These are phyloP conservation scores for Sylvietta virens DNA, from an alignment of 2,113 vertebrate genomes.

Conservation along the genomic window DNA sequence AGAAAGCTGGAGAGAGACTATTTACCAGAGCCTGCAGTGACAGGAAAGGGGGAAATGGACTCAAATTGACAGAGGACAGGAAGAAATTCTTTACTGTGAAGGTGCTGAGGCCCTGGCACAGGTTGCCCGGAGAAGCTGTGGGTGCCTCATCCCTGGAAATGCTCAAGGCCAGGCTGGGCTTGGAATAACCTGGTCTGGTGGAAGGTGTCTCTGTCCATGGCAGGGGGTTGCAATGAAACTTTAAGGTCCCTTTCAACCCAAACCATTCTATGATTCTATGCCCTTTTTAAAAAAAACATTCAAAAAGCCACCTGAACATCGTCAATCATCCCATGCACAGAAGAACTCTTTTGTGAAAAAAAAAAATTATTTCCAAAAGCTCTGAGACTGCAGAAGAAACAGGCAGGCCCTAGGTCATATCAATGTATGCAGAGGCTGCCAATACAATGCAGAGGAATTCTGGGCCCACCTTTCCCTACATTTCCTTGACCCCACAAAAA, in stretches of 20 bases:
- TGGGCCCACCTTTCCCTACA: background rate
- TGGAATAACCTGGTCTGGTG: background rate
- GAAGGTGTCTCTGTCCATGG: background rate
- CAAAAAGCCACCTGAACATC: background rate
- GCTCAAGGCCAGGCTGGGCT: background rate
- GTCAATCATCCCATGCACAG: rapidly evolving
- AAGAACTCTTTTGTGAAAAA: background rate
- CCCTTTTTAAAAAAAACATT: background rate
- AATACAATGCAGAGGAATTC: no score
- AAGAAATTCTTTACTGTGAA: background rate
- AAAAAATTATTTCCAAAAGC: background rate
- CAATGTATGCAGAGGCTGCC: rapidly evolving
- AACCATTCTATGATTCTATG: background rate
- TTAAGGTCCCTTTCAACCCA: background rate
- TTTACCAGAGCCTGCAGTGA: background rate
- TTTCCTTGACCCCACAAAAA: background rate
- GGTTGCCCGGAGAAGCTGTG: background rate
- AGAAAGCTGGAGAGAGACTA: background rate
- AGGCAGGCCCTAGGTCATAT: background rate
- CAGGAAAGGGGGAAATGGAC: background rate
- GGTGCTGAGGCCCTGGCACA: background rate
- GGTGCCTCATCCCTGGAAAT: background rate
- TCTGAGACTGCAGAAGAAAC: background rate
- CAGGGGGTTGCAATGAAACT: background rate
- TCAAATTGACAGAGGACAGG: background rate